phyloP scores from a whole-genome alignment of 1,140 invertebrate species.

The Lepidurus arcticus region DNA sequence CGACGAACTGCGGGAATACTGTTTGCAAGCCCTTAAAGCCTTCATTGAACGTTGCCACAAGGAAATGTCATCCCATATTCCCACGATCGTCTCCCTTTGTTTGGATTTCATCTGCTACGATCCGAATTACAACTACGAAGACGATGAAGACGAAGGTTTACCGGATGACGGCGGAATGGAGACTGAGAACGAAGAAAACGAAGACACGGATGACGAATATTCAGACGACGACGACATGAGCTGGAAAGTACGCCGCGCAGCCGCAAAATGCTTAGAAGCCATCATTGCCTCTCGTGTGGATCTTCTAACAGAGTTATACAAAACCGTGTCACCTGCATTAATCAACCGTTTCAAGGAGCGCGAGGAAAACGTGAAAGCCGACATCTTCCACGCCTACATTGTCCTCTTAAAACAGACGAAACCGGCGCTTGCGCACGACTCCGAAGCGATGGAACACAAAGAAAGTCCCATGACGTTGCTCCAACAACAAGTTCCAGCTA shows the following conservation, averaged over 20 bases:
- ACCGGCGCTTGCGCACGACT: constrained; percentile 53
- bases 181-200: constrained; percentile 62
- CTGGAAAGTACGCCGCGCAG: constrained; percentile 91
- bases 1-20: constrained; percentile 86
- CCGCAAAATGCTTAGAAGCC: constrained; percentile 95
- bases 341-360: constrained; percentile 93
- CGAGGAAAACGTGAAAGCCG: constrained; percentile 97
- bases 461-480: constrained; percentile 65
- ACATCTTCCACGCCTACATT: constrained; percentile 94
- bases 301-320: constrained; percentile 83
- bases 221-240: constrained; percentile 99
- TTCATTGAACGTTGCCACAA: constrained; percentile 93
- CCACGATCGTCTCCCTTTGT: constrained; percentile 83
- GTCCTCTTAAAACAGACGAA: constrained; percentile 84
- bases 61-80: constrained; percentile 85
- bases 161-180: constrained; percentile 57
- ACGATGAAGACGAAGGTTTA: constrained; percentile 56
- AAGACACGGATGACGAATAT: constrained; percentile 80
- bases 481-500: constrained; percentile 53
- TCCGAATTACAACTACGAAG: constrained; percentile 93
- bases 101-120: constrained; percentile 92
- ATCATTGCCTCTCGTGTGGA: constrained; percentile 88
- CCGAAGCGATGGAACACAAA: constrained; percentile 71
- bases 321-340: constrained; percentile 76
- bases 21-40: constrained; percentile 86